phyloP scores from a whole-genome alignment of 2,113 vertebrate species.

The Zosterops lateralis region DNA sequence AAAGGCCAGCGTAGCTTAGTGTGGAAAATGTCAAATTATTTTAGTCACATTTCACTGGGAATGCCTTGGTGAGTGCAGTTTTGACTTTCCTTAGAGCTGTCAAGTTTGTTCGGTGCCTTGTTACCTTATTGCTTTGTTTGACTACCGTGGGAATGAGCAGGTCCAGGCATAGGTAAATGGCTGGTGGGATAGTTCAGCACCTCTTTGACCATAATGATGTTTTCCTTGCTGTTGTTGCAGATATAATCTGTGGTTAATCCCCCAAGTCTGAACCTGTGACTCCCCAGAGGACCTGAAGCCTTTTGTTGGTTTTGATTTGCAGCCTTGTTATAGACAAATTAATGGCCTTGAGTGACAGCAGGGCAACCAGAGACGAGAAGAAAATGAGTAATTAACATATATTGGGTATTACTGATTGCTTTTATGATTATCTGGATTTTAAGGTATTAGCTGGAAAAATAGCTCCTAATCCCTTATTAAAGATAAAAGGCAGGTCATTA shows the following conservation, averaged over 20 bases:
- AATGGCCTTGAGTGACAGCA: constrained; percentile 45
- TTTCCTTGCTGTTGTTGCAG: not conserved
- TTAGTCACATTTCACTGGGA: not conserved
- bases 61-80: not conserved
- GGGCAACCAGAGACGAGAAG: constrained; percentile 36
- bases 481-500: constrained; percentile 71
- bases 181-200: not conserved
- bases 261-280: constrained; percentile 17
- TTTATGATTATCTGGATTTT: constrained; percentile 75
- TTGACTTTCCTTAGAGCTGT: not conserved
- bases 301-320: constrained; percentile 28
- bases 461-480: constrained; percentile 69
- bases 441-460: constrained; percentile 70
- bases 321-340: constrained; percentile 47
- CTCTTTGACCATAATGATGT: not conserved
- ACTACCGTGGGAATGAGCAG: not conserved
- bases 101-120: not conserved
- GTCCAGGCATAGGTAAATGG: fast-evolving
- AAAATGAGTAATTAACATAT: constrained; percentile 66
- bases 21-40: not conserved
- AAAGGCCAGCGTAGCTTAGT: not conserved
- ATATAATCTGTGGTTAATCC: not conserved
- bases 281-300: not conserved
- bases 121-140: not conserved
- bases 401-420: constrained; percentile 58